Base-by-base conservation (phyloP, 2,113 vertebrate species). In the Seriola rivoliana region DNA sequence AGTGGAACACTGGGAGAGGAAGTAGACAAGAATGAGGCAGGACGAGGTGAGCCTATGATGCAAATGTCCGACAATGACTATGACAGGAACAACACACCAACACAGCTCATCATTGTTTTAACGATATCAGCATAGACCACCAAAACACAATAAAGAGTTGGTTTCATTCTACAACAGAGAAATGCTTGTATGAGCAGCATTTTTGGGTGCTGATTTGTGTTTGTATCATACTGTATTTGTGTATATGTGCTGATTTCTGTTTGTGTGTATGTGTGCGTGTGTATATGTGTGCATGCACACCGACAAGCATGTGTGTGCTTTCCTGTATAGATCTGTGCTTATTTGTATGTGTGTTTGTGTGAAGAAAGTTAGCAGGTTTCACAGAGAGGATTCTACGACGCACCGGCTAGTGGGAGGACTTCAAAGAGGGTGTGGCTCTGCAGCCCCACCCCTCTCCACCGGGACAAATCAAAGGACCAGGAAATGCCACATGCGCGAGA, bases 121-220 rank as follows among this genome's bases (percentile, higher is more conserved):
- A 85, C 64, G 40, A 48, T 54, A 86, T 81, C 52, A 82, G 69
- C 58, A 50, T 62, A 58, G 57, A 88, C 68, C 48, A 85, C 55
- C 83, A 87, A 83, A 88, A 93, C 71, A 91, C 85, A 40, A 87
- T 76, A 83, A 85, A 90, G 80, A 85, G 81, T 80, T 85, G 60
- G 70, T 81, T 83, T 85, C 57, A 57, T 77, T 82, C 64, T 36
- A 80, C 54, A 59, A 80, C 57, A 60, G 63, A 85, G 25, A 79
- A 80, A 75, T 54, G 32, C 34, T 52, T 62, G 81, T 65, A 77
- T 85, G 72, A 84, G 89, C 73, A 91, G 88, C 65, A 58, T 60
- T 81, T 48, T 40, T 57, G 11, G 46, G 29, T 74, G 80, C 44
- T 50, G 57, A 89, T 75, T 80, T 80, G 77, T 66, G 66, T 87